These are phyloP conservation scores for Cyprinus carpio DNA, from an alignment of 2,113 vertebrate species.

Conservation along the genomic window DNA sequence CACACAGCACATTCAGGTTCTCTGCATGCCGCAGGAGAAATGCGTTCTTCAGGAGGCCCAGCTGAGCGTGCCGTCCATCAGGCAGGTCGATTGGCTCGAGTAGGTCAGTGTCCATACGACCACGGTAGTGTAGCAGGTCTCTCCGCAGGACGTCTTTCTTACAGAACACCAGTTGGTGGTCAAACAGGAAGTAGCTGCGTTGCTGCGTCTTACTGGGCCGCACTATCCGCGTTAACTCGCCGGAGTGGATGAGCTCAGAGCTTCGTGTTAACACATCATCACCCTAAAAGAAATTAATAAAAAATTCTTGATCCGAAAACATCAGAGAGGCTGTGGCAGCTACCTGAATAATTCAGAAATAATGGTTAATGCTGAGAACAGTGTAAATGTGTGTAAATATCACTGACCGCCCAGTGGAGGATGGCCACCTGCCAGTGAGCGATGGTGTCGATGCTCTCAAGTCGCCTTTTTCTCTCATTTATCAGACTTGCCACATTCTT, in stretches of 20 bases:
- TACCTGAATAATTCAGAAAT: too few species aligned
- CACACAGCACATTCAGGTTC: slow-evolving; percentile 80
- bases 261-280: slow-evolving; percentile 87
- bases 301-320: neutral
- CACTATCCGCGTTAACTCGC: slow-evolving; percentile 85
- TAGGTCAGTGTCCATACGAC: slow-evolving; percentile 85
- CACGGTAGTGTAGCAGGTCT: slow-evolving; percentile 93
- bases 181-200: slow-evolving; percentile 94
- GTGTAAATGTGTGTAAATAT: neutral
- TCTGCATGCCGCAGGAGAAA: slow-evolving; percentile 81
- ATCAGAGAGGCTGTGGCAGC: neutral
- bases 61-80: slow-evolving; percentile 84
- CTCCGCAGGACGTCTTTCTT: slow-evolving; percentile 94
- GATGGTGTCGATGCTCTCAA: slow-evolving; percentile 95
- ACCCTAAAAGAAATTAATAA: slow-evolving; percentile 81
- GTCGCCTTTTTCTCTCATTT: slow-evolving; percentile 92
- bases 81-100: slow-evolving; percentile 80
- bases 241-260: slow-evolving; percentile 94
- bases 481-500: slow-evolving; percentile 96
- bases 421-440: slow-evolving; percentile 96
- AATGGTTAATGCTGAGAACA: neutral
- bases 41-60: slow-evolving; percentile 85
- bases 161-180: slow-evolving; percentile 95
- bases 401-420: slow-evolving; percentile 91
- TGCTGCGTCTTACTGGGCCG: slow-evolving; percentile 92